phyloP scores from a whole-genome alignment of 2,888 invertebrate genomes.

The Spicauda simplicius region DNA sequence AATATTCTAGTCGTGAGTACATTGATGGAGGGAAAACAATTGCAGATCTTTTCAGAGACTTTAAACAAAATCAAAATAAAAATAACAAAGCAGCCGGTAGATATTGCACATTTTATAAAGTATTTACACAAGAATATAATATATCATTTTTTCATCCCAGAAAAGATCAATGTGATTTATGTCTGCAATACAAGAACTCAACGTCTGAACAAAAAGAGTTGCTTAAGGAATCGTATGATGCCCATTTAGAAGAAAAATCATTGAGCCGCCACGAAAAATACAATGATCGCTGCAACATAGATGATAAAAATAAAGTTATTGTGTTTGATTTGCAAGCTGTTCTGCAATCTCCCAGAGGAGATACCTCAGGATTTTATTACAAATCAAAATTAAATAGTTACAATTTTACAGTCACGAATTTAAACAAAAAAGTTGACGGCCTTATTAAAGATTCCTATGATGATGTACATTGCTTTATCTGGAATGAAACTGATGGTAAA shows the following conservation, averaged over 20 bases:
- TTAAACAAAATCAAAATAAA: constrained; percentile 39
- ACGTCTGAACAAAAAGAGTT: constrained; percentile 3
- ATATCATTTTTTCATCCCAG: constrained; percentile 37
- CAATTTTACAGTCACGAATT: constrained; percentile 38
- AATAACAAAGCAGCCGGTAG: constrained; percentile 37
- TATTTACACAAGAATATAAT: constrained; percentile 39
- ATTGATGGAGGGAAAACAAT: constrained; percentile 43
- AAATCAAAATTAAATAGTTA: constrained; percentile 43
- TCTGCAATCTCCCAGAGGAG: constrained; percentile 42
- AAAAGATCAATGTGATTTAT: constrained; percentile 40
- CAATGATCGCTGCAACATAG: constrained; percentile 41
- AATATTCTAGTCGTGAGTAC: constrained; percentile 42
- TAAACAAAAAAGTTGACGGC: constrained; percentile 38
- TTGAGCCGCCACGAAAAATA: constrained; percentile 39
- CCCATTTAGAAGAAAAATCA: too few relatives aligned
- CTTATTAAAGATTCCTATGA: constrained; percentile 36
- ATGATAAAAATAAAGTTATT: constrained; percentile 40
- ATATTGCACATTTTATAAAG: constrained; percentile 40
- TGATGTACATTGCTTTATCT: constrained; percentile 43
- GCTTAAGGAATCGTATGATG: constrained; percentile 10
- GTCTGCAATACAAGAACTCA: constrained; percentile 33
- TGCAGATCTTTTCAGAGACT: constrained; percentile 39
- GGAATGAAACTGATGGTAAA: constrained; percentile 46
- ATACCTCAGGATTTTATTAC: constrained; percentile 43
- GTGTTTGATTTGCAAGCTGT: constrained; percentile 45